Evolutionary conservation across 1,140 invertebrate genomes (phyloP).

Genomic region (Ptiloglossa arizonensis): DNA sequence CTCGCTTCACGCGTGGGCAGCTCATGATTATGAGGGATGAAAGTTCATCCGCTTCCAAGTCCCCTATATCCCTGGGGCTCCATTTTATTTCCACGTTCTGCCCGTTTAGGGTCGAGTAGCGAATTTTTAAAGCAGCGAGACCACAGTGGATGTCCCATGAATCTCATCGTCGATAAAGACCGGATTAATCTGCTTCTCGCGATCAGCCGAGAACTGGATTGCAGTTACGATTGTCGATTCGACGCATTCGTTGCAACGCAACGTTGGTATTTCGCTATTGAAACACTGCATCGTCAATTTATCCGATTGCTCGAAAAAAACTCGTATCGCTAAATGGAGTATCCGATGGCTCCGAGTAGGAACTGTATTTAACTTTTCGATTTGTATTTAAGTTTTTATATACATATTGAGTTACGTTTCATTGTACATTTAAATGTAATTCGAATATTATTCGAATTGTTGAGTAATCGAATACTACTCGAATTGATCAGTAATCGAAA

Average conservation of each 20-base stretch:
- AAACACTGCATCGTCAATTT: background rate
- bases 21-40: background rate
- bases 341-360: too few species aligned
- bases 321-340: too few species aligned
- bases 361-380: too few species aligned
- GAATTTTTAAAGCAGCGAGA: background rate
- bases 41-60: background rate
- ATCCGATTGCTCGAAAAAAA: background rate
- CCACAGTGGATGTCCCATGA: background rate
- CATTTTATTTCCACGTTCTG: background rate
- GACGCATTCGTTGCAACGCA: background rate
- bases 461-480: too few species aligned
- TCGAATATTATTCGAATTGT: too few species aligned
- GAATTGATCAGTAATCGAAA: too few species aligned
- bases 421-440: too few species aligned
- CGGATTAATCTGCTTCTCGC: conserved; percentile 29
- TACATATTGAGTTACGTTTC: background rate
- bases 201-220: background rate
- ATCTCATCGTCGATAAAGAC: conserved; percentile 23
- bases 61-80: background rate
- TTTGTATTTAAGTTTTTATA: too few species aligned
- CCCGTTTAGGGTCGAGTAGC: background rate
- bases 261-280: too few species aligned
- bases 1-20: background rate
- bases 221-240: conserved; percentile 19